Percentiles rank a stretch among this genome's conserved stretches.
These are phyloP conservation scores for Drosophila nannoptera DNA, from an alignment of 1,140 invertebrate genomes.

Conservation along the genomic window DNA sequence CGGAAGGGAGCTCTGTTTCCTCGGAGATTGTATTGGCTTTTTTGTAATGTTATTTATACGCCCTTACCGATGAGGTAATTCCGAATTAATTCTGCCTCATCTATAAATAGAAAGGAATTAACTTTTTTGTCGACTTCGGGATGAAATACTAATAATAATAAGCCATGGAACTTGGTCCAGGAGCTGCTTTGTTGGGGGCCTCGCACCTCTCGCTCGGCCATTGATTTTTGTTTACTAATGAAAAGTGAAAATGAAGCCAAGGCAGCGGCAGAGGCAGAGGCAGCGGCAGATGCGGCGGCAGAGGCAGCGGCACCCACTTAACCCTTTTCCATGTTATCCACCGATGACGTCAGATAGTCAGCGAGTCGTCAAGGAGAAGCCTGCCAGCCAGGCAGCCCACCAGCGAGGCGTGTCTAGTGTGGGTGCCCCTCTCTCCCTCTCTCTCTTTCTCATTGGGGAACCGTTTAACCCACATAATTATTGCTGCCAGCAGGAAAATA, in stretches of 20 bases:
- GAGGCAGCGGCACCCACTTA: slow-evolving; percentile 51
- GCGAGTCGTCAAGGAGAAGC: slow-evolving; percentile 37
- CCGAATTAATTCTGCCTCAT: neutral
- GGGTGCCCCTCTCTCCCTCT: slow-evolving; percentile 34
- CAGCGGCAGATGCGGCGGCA: too few relatives aligned
- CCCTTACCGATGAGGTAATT: neutral
- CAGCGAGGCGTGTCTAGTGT: slow-evolving; percentile 12
- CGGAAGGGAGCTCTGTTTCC: too few relatives aligned
- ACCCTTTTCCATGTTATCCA: slow-evolving; percentile 75
- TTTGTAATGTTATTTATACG: neutral
- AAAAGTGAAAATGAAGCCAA: slow-evolving; percentile 70
- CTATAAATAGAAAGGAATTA: too few relatives aligned
- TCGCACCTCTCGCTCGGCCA: slow-evolving; percentile 24
- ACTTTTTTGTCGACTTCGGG: too few relatives aligned
- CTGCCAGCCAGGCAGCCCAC: slow-evolving; percentile 31
- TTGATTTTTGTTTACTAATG: slow-evolving; percentile 76
- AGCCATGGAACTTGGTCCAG: slow-evolving; percentile 22
- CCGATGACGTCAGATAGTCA: slow-evolving; percentile 69
- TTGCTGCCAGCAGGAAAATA: slow-evolving; percentile 54
- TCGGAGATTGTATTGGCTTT: neutral
- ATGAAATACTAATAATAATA: neutral
- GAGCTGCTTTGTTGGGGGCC: slow-evolving; percentile 21
- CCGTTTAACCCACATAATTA: slow-evolving; percentile 74
- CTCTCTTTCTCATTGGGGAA: slow-evolving; percentile 36
- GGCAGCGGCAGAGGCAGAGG: slow-evolving; percentile 8